Conservation (phyloP, 2,797 vertebrate genomes). For the Oreochromis mossambicus region DNA sequence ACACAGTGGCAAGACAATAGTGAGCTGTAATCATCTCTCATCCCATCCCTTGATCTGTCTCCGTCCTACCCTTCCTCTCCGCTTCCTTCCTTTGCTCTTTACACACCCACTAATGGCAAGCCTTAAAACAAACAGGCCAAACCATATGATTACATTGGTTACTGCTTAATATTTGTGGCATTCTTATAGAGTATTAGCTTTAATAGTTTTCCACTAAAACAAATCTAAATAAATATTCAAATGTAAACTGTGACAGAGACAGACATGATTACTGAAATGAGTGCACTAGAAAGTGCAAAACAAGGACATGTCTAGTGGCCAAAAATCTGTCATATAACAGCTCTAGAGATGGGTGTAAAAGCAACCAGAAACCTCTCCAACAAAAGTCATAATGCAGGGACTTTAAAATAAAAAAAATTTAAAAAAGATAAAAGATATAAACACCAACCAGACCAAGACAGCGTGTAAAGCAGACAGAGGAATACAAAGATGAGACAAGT, state of each 20-base stretch:
- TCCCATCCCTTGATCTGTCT: conserved; percentile 43
- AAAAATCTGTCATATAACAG: conserved; percentile 32
- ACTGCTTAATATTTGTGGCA: neutral
- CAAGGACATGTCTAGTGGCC: neutral
- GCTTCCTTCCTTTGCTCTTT: conserved; percentile 41
- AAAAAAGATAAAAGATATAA: neutral
- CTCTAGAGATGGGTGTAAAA: conserved; percentile 24
- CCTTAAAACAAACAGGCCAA: conserved; percentile 41
- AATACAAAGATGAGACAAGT: neutral
- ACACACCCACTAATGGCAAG: conserved; percentile 51
- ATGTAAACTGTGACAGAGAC: neutral
- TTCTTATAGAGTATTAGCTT: neutral
- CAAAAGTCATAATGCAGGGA: conserved; percentile 9
- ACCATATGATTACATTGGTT: conserved; percentile 22
- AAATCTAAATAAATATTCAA: neutral
- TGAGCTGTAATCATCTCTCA: conserved; percentile 54
- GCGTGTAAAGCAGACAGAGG: neutral
- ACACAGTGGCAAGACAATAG: conserved; percentile 33
- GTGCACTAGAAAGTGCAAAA: neutral
- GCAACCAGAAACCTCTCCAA: conserved; percentile 18
- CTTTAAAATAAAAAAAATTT: neutral
- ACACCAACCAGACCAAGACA: neutral
- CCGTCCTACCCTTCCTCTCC: conserved; percentile 2
- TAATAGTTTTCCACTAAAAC: neutral
- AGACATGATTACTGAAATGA: neutral